Conservation (phyloP, 2,797 vertebrate genomes). For the Menidia menidia region DNA sequence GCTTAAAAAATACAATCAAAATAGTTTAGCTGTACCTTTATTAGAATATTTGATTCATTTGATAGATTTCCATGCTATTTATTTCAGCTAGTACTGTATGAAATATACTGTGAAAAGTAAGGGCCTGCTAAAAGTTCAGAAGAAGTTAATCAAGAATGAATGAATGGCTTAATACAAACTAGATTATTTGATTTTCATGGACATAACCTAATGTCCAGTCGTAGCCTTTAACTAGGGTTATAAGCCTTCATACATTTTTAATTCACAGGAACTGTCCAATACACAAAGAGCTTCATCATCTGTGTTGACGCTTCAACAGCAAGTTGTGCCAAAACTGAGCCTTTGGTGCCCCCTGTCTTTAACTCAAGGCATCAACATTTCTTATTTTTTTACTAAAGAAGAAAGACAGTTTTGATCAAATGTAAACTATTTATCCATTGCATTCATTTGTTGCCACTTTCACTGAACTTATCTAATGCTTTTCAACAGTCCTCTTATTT, state of each 20-base stretch:
- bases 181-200: neutral
- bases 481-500: neutral
- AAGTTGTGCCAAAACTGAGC: constrained; percentile 61
- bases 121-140: too few relatives aligned
- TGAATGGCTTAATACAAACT: neutral
- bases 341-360: constrained; percentile 78
- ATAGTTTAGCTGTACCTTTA: neutral
- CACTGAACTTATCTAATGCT: neutral
- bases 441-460: neutral
- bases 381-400: neutral
- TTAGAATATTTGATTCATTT: neutral
- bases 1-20: neutral
- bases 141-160: neutral
- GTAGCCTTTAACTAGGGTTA: neutral
- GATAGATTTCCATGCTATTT: too few relatives aligned
- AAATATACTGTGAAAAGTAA: too few relatives aligned
- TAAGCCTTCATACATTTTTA: constrained; percentile 2
- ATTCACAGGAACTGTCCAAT: constrained; percentile 20
- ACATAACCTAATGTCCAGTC: neutral
- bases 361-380: constrained; percentile 14
- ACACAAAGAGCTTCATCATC: constrained; percentile 27
- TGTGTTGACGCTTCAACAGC: constrained; percentile 11
- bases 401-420: neutral
- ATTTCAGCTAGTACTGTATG: neutral
- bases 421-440: constrained; percentile 18